Percentiles rank a stretch among this genome's conserved stretches.
Conservation (phyloP, 2,888 invertebrate genomes). For the Phania funesta region DNA sequence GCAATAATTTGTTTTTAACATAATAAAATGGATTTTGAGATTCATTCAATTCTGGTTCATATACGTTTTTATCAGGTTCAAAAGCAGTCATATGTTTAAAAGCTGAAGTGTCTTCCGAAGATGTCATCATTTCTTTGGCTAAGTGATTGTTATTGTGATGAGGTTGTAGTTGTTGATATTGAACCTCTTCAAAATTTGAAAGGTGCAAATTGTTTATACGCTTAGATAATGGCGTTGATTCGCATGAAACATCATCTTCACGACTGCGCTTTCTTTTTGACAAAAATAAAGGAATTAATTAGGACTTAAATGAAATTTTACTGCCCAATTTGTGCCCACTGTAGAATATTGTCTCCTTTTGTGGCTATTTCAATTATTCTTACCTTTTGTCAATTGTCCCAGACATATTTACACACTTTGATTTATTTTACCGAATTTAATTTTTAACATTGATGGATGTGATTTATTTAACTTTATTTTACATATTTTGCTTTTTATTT, state of each 20-base stretch:
- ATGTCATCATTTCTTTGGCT: conserved; percentile 61
- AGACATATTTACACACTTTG: conserved; percentile 71
- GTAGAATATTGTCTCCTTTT: neutral
- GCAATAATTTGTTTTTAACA: conserved; percentile 91
- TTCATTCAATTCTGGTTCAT: conserved; percentile 89
- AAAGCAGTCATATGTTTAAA: conserved; percentile 18
- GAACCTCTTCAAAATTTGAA: conserved; percentile 75
- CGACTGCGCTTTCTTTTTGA: conserved; percentile 88
- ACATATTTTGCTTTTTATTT: neutral
- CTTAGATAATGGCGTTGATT: conserved; percentile 91
- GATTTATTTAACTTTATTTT: neutral
- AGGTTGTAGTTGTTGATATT: conserved; percentile 71
- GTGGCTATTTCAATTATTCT: neutral
- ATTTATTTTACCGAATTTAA: neutral
- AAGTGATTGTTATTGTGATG: conserved; percentile 69
- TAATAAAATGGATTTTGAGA: conserved; percentile 92
- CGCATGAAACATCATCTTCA: conserved; percentile 88
- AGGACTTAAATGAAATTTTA: conserved; percentile 39
- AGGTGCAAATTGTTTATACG: conserved; percentile 94
- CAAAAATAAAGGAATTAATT: conserved; percentile 73
- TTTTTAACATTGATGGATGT: neutral
- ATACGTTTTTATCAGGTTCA: conserved; percentile 75
- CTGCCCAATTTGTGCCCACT: conserved; percentile 37
- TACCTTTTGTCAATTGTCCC: conserved; percentile 75
- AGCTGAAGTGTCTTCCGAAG: conserved; percentile 60